phyloP scores from a whole-genome alignment of 2,888 invertebrate genomes.

The Neelides folsomi region DNA sequence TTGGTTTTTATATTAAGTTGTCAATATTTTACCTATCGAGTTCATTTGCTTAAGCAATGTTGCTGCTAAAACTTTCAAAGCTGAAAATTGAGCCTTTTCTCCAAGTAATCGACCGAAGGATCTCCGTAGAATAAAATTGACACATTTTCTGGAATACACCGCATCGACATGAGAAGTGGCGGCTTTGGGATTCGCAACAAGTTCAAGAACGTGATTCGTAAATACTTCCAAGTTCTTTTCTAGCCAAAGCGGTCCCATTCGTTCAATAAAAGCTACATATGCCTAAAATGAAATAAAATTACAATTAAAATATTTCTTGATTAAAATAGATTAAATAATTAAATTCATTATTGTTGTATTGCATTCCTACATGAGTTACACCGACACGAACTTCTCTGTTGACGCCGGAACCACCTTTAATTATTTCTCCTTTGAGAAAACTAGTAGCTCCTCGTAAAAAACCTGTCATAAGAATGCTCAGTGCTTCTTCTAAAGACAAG shows the following conservation, averaged over 20 bases:
- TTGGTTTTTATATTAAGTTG: not conserved
- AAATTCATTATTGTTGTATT: not conserved
- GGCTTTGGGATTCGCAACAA: slow-evolving; percentile 86
- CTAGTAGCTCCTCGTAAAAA: slow-evolving; percentile 88
- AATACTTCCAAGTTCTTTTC: slow-evolving; percentile 79
- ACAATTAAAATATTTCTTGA: not conserved
- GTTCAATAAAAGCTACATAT: slow-evolving; percentile 87
- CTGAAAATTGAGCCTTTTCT: slow-evolving; percentile 91
- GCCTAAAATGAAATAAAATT: slow-evolving; percentile 46
- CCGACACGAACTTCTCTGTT: slow-evolving; percentile 94
- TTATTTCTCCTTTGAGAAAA: slow-evolving; percentile 88
- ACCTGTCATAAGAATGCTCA: slow-evolving; percentile 81
- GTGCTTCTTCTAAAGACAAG: slow-evolving; percentile 75
- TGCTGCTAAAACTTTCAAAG: slow-evolving; percentile 83
- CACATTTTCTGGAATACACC: slow-evolving; percentile 92
- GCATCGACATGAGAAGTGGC: slow-evolving; percentile 94
- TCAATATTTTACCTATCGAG: slow-evolving; percentile 49
- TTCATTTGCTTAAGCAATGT: slow-evolving; percentile 90
- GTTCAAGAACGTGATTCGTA: slow-evolving; percentile 75
- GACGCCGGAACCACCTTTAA: slow-evolving; percentile 83
- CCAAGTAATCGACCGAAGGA: slow-evolving; percentile 87
- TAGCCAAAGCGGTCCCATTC: slow-evolving; percentile 86
- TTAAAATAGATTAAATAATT: not conserved
- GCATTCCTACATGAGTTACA: slow-evolving; percentile 71
- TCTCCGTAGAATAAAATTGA: slow-evolving; percentile 83